phyloP scores from a whole-genome alignment of 2,797 vertebrate genomes.

The Acipenser ruthenus region DNA sequence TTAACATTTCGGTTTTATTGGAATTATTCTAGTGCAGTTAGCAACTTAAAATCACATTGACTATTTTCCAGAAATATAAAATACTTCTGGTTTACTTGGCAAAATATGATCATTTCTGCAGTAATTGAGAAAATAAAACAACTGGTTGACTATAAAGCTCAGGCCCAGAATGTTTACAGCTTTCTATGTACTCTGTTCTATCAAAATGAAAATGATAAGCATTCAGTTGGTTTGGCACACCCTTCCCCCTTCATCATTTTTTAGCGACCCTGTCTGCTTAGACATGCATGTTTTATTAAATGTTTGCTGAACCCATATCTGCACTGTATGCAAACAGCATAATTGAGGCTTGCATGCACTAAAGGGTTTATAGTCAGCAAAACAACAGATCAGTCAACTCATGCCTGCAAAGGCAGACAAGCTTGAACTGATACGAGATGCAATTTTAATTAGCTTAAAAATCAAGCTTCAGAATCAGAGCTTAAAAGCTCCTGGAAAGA shows the following conservation, averaged over 20 bases:
- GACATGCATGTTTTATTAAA: conserved; percentile 38
- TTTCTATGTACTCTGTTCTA: too few species aligned
- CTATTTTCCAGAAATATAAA: too few species aligned
- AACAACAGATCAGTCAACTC: conserved; percentile 9
- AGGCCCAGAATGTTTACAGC: too few species aligned
- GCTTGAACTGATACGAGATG: neutral
- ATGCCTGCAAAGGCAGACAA: conserved; percentile 16
- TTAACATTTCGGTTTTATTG: too few species aligned
- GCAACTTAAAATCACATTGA: too few species aligned
- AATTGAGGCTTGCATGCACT: conserved; percentile 37
- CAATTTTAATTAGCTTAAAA: neutral
- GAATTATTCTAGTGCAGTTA: too few species aligned
- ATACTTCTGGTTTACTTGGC: too few species aligned
- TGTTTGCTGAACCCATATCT: conserved; percentile 31
- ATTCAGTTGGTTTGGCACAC: neutral
- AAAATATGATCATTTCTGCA: too few species aligned
- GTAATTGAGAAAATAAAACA: too few species aligned
- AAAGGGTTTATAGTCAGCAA: conserved; percentile 17
- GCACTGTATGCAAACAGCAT: conserved; percentile 34
- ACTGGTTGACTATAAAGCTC: too few species aligned
- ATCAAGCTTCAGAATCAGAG: neutral
- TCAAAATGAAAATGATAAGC: too few species aligned
- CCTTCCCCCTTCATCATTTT: conserved; percentile 12
- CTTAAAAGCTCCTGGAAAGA: neutral
- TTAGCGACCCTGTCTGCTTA: conserved; percentile 27